These are phyloP conservation scores for Chouioia cunea DNA, from an alignment of 2,888 invertebrate species.

Conservation along the genomic window DNA sequence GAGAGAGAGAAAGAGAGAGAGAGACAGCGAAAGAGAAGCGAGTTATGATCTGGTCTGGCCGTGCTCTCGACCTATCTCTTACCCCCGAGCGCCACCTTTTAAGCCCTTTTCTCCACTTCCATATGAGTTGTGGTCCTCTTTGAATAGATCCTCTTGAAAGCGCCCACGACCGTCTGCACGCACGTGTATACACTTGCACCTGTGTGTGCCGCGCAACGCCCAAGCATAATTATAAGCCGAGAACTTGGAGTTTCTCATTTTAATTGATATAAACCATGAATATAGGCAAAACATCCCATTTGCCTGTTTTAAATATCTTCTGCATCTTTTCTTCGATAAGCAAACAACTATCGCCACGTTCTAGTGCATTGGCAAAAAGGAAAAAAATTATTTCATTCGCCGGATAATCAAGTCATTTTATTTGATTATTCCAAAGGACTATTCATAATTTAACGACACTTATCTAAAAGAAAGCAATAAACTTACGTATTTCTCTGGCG, in stretches of 20 bases:
- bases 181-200: slow-evolving; percentile 7
- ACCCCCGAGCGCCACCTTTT: slow-evolving; percentile 2
- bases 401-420: no score
- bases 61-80: no score
- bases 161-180: not conserved
- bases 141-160: slow-evolving; percentile 34
- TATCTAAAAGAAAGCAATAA: slow-evolving; percentile 3
- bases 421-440: not conserved
- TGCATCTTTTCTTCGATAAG: no score
- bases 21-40: not conserved
- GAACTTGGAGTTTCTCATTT: not conserved
- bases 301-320: no score
- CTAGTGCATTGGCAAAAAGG: no score
- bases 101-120: slow-evolving; percentile 7
- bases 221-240: slow-evolving; percentile 28
- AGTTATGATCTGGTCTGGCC: slow-evolving; percentile 20
- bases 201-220: not conserved
- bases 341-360: no score
- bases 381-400: no score
- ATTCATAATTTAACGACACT: not conserved
- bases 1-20: not conserved
- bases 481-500: not conserved
- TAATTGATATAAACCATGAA: no score
- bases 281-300: no score
- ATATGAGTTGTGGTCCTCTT: no score